Conservation (phyloP, 1,140 invertebrate species). For the Hydropsyche tenuis region DNA sequence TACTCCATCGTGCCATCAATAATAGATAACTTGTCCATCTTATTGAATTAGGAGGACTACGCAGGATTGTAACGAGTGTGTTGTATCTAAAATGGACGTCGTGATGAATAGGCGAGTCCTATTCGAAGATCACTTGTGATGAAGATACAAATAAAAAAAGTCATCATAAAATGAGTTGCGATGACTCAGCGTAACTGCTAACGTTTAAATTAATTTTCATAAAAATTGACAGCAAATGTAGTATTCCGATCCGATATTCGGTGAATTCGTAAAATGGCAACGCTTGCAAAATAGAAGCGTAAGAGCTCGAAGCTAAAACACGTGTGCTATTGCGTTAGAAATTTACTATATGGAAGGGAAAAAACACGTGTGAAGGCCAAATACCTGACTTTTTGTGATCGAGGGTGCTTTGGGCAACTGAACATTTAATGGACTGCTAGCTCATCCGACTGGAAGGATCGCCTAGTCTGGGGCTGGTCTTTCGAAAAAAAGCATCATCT, state of each 20-base stretch:
- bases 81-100: too few relatives aligned
- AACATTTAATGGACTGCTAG: slow-evolving; percentile 34
- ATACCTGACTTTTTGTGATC: slow-evolving; percentile 39
- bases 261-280: too few relatives aligned
- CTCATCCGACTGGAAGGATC: slow-evolving; percentile 2
- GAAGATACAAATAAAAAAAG: background rate
- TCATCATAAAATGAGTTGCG: background rate
- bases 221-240: too few relatives aligned
- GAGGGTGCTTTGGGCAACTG: slow-evolving; percentile 24
- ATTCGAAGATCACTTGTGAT: background rate
- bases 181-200: too few relatives aligned
- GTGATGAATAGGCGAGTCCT: slow-evolving; percentile 10
- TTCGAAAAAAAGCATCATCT: background rate
- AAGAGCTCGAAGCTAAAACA: too few relatives aligned
- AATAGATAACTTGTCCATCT: slow-evolving; percentile 19
- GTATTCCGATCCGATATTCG: too few relatives aligned
- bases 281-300: too few relatives aligned
- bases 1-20: background rate
- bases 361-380: slow-evolving; percentile 32
- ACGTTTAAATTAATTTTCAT: too few relatives aligned
- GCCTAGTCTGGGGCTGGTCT: background rate
- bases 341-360: too few relatives aligned
- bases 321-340: too few relatives aligned
- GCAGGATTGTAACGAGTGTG: background rate
- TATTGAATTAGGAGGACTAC: slow-evolving; percentile 24